A percentile compares a stretch with the other conserved stretches of the same genome.
Conservation (phyloP, 2,888 invertebrate species). For the Busseola fusca region DNA sequence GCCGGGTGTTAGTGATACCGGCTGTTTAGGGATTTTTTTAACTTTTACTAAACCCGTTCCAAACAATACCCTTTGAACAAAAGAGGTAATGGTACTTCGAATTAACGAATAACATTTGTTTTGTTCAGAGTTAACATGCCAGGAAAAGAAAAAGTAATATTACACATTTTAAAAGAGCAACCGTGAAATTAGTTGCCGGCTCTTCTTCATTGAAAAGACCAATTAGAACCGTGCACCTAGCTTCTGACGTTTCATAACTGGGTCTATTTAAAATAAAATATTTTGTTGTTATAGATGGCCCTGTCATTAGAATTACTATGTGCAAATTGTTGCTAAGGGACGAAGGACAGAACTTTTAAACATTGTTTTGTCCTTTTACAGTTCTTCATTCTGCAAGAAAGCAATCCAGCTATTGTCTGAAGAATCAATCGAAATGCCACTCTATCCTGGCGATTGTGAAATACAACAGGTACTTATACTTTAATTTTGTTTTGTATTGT, state of each 20-base stretch:
- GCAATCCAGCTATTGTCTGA: conserved; percentile 93
- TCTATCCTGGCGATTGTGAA: conserved; percentile 94
- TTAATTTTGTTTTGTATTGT: not conserved
- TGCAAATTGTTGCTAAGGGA: not conserved
- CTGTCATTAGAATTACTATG: not conserved
- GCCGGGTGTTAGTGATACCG: no score
- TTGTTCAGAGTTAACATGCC: not conserved
- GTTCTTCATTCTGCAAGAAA: conserved; percentile 94
- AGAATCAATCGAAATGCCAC: conserved; percentile 91
- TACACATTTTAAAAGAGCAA: not conserved
- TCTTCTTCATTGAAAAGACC: not conserved
- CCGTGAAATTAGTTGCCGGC: no score
- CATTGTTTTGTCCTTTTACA: conserved; percentile 65
- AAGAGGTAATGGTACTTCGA: no score
- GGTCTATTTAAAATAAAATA: not conserved
- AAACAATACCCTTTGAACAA: no score
- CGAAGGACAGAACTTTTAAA: not conserved
- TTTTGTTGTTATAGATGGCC: not conserved
- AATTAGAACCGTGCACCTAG: not conserved
- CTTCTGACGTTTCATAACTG: no score
- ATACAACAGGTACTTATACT: conserved; percentile 85
- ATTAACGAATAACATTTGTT: not conserved
- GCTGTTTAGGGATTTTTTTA: no score
- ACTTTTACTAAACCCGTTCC: no score
- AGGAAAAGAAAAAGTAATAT: not conserved